phyloP scores from a whole-genome alignment of 1,140 invertebrate genomes.

The Fopius arisanus region DNA sequence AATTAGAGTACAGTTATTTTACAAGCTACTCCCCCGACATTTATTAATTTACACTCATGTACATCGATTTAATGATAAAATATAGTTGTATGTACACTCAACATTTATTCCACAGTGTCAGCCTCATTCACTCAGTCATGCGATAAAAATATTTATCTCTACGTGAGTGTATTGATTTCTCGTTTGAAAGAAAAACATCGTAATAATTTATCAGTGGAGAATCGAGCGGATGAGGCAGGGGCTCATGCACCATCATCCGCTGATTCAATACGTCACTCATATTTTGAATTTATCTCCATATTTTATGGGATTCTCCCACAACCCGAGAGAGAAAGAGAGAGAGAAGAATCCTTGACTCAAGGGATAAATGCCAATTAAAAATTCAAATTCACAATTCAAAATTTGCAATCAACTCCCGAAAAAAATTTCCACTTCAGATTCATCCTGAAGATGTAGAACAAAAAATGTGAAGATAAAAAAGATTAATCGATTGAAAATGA shows the following conservation, averaged over 20 bases:
- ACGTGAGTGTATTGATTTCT: background rate
- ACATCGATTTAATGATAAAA: background rate
- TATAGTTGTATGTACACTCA: background rate
- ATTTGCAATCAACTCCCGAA: no score
- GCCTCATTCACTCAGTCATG: background rate
- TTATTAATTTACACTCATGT: background rate
- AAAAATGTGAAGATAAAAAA: no score
- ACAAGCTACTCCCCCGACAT: background rate
- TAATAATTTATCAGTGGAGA: constrained; percentile 6
- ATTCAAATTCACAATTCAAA: no score
- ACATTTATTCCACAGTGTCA: background rate
- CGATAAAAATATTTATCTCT: background rate
- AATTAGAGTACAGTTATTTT: background rate
- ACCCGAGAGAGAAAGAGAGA: no score
- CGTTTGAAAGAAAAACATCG: background rate
- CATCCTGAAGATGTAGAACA: no score
- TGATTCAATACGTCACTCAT: constrained; percentile 7
- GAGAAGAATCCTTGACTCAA: no score
- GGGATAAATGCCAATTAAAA: no score
- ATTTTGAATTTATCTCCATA: background rate
- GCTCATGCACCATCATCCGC: constrained; percentile 25
- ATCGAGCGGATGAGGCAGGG: constrained; percentile 21
- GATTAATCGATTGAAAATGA: no score
- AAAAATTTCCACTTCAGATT: no score
- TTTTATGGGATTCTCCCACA: no score